Evolutionary conservation across 2,888 invertebrate genomes (phyloP), one percentile per base, ranked within the genome.

Genomic region (Phlogophora meticulosa): DNA sequence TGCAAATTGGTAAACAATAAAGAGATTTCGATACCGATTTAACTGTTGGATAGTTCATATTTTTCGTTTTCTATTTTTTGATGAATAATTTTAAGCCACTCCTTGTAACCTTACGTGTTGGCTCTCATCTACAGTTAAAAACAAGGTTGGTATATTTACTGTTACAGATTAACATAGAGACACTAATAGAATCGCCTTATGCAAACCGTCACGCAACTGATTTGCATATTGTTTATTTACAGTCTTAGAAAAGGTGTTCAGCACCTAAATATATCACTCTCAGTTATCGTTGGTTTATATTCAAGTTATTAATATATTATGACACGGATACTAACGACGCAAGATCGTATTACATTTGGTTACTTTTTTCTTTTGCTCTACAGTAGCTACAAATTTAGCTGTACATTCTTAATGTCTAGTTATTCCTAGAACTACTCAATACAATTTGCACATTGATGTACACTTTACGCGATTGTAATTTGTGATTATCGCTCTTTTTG

Each of bases 201-300:
- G 43, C 22, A 24, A 36, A 38, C 24, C 43, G 46, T 51, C 58
- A 56, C 48, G 57, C 36, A 55, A 69, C 49, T 63, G 28, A 59
- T 73, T 69, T 58, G 48, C 69, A 58, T 73, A 58, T 69, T 45
- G 60, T 56, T 56, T 71, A 63, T 70, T 69, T 70, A 38, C 70
- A 53, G 63, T 13, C 62, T 48, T 17, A 24, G 68, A 63, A 42
- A 60, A 52, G 15, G 42, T 63, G 53, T 63, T 40, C 51, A 45
- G 60, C 51, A 68, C 42, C 68, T 60, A 59, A 68, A 67, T 67
- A 67, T 68, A 59, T 67, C 43, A 59, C 28, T 43, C 42, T 17
- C 36, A n/a, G 68, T 43, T 69, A 61, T 69, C 45, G 24, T 53
- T 69, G 34, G 51, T 51, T 46, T 40, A 69, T 48, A 42, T 48